Base-by-base conservation (phyloP, 2,113 vertebrate species). In the Ailurus styani region DNA sequence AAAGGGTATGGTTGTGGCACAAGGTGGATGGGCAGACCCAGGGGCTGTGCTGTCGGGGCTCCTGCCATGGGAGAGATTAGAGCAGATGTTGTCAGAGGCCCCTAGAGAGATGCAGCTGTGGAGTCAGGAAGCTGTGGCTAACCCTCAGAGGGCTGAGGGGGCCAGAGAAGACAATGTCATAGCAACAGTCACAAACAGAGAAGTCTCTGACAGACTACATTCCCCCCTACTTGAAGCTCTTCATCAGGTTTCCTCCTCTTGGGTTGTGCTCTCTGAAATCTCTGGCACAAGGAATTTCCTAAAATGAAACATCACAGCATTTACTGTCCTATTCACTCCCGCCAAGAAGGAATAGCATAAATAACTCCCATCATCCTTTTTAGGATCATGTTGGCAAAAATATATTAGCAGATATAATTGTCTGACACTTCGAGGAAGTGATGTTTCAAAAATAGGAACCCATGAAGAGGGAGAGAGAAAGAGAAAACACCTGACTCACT, bases 371-470 rank as follows among this genome's bases (percentile, higher is more conserved):
- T 60, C 52, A 54, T 42, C 82, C 85, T 93, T 77, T 85, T 55
- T 47, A 87, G 68, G 90, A 95, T 95, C 54, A 1, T 15, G 85
- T 47, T 87, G 57, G 95, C n/a, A 68, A 93, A 97, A 86, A 77
- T 54, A 25, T 50, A 90, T 96, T 84, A 96, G 89, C 89, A 75
- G 78, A 85, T 90, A 90, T 85, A 88, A 98, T 95, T 87, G 96
- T 96, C 96, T 97, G 97, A 95, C 96, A 88, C 97, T 72, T 89
- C 2, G 6, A 96, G 87, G 92, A 97, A 97, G 84, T 87, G 87
- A 88, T 54, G 70, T 50, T 95, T 77, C 87, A 96, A 95, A 97
- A 98, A 95, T 93, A 97, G 83, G 75, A 96, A 27, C 82, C 34
- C 21, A 11, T 14, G 57, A 50, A 73, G 75, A 89, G 31, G 21